Base-by-base conservation (phyloP, 2,888 invertebrate species). In the Scaeva pyrastri region DNA sequence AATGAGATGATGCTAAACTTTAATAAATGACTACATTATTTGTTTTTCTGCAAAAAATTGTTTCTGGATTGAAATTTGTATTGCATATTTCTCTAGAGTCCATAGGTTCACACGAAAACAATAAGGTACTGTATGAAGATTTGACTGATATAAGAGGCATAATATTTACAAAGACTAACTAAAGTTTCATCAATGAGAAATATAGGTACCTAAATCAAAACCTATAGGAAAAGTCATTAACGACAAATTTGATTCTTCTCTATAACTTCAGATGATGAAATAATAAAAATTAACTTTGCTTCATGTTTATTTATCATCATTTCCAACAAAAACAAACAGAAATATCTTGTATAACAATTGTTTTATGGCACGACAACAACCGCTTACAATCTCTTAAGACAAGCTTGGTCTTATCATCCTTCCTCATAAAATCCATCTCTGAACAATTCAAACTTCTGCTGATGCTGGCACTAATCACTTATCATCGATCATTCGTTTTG, bases 401-500 rank as follows among this genome's bases (percentile, higher is more conserved):
- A 16, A n/a, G n/a, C 31, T 56, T 12, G 31, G 31, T 45, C 62
- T 66, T 21, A 64, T 72, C 71, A 36, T 19, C 36, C 62, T 55
- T 66, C 39, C 43, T 64, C 16, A 12, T 56, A 64, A 39, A 79
- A 23, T 31, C 31, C 56, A 41, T 55, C 78, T n/a, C 8, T 45
- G 14, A 75, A 68, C 50, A 56, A 43, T 14, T 62, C 68, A 70
- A 62, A 62, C 36, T 36, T 14, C 55, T 14, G 19, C 16, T n/a
- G 45, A 21, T 39, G 41, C 39, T 39, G 60, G 68, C 58, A 62
- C 50, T 64, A 70, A 41, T 78, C 83, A 84, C 79, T 83, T 78
- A 84, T 84, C 84, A 75, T 71, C 72, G 72, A 76, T 85, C 84
- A 72, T 66, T 52, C 45, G 60, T 39, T 41, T 14, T 62, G 80